Conservation (phyloP, 2,113 vertebrate species). For the Andinoacara biseriatus region DNA sequence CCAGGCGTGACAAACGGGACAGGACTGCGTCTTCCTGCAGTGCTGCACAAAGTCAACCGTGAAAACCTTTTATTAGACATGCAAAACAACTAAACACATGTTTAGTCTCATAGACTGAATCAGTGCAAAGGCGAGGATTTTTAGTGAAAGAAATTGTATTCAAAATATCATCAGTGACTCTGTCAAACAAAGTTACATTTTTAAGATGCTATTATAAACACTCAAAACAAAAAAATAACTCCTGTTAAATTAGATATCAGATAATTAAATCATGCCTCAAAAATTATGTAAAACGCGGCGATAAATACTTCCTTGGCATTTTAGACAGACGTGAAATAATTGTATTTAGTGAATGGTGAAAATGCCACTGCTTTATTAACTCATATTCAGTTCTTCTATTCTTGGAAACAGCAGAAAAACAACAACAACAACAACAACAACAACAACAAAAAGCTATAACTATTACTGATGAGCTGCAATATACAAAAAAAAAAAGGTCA, state of each 20-base stretch:
- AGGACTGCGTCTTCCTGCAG: slow-evolving; percentile 36
- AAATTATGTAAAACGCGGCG: slow-evolving; percentile 23
- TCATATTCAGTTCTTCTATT: slow-evolving; percentile 57
- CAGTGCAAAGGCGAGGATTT: slow-evolving; percentile 6
- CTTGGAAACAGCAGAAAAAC: slow-evolving; percentile 28
- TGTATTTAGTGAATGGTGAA: slow-evolving; percentile 70
- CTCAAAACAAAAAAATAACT: background rate
- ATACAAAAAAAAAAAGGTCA: too few relatives aligned
- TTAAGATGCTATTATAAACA: background rate
- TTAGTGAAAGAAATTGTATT: slow-evolving; percentile 4
- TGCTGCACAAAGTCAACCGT: slow-evolving; percentile 58
- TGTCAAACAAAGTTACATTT: slow-evolving; percentile 35
- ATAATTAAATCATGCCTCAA: background rate
- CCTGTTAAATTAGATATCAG: background rate
- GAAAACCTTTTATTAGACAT: slow-evolving; percentile 61
- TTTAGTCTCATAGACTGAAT: slow-evolving; percentile 58
- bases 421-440: background rate
- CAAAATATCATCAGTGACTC: slow-evolving; percentile 28
- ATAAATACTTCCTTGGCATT: slow-evolving; percentile 53
- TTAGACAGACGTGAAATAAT: slow-evolving; percentile 45
- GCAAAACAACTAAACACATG: slow-evolving; percentile 67
- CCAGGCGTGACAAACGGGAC: slow-evolving; percentile 53
- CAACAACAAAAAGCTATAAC: background rate
- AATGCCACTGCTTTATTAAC: slow-evolving; percentile 75
- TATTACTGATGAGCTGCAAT: background rate